Percentiles rank a stretch among this genome's conserved stretches.
phyloP scores from a whole-genome alignment of 2,113 vertebrate species.

The Merops nubicus region DNA sequence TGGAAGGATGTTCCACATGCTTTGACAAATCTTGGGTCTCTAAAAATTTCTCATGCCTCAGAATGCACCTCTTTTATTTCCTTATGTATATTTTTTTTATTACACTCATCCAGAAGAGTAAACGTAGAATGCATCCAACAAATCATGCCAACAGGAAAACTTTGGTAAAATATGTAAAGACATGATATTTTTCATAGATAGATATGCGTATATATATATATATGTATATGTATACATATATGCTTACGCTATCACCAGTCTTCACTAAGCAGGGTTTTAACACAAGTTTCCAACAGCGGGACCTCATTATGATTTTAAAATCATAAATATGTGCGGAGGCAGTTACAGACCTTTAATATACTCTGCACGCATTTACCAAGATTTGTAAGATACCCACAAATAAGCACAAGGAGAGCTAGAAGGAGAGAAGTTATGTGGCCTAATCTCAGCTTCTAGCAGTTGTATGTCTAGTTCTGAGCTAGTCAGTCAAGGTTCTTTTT shows the following conservation, averaged over 20 bases:
- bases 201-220: not conserved
- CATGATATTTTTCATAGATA: not conserved
- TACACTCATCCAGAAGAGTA: not conserved
- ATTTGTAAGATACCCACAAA: not conserved
- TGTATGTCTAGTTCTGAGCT: not conserved
- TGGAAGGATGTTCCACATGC: not conserved
- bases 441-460: not conserved
- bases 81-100: not conserved
- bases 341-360: not conserved
- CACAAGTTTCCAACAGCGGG: not conserved
- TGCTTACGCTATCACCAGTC: not conserved
- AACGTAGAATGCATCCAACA: not conserved
- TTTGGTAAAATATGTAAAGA: not conserved
- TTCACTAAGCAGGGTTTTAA: not conserved
- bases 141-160: not conserved
- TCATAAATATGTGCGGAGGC: not conserved
- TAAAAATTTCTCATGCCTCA: not conserved
- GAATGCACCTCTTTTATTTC: not conserved
- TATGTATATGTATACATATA: not conserved
- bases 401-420: not conserved
- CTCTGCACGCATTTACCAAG: not conserved
- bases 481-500: not conserved
- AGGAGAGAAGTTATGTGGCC: not conserved
- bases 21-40: not conserved
- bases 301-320: not conserved